Percentiles rank a stretch among this genome's conserved stretches.
phyloP scores from a whole-genome alignment of 2,113 vertebrate species.

The Aegithalos caudatus region DNA sequence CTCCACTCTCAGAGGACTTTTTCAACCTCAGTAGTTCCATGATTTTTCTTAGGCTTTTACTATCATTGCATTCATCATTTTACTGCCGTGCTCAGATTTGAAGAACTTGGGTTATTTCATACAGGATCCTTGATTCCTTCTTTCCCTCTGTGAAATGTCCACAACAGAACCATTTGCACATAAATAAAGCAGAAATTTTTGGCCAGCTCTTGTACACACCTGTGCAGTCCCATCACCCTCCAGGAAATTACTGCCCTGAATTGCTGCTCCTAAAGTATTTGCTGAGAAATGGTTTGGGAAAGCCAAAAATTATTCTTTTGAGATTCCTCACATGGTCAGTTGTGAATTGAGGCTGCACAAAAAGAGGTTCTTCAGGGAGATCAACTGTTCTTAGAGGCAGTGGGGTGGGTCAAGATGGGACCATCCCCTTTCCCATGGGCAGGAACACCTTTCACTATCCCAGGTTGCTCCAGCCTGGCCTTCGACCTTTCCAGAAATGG shows the following conservation, averaged over 20 bases:
- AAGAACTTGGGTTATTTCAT: background rate
- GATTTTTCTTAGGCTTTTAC: background rate
- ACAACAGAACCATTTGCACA: background rate
- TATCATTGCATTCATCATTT: too few relatives aligned
- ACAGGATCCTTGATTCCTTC: background rate
- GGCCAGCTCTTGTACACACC: background rate
- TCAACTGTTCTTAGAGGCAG: background rate
- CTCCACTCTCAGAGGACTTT: background rate
- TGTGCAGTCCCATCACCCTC: background rate
- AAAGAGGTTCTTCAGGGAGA: background rate
- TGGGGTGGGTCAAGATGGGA: background rate
- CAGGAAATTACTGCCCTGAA: background rate
- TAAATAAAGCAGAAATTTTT: background rate
- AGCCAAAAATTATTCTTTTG: background rate
- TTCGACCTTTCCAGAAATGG: background rate
- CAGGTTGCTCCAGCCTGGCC: background rate
- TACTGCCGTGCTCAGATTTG: background rate
- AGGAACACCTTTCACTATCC: background rate
- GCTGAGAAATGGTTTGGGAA: background rate
- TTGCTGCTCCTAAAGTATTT: background rate
- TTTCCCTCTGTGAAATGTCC: background rate
- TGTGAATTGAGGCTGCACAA: background rate
- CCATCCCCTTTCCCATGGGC: too few relatives aligned
- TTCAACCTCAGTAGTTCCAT: background rate
- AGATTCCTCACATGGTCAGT: background rate